Evolutionary conservation across 1,140 invertebrate genomes (phyloP).

Genomic region (Colletes gigas): DNA sequence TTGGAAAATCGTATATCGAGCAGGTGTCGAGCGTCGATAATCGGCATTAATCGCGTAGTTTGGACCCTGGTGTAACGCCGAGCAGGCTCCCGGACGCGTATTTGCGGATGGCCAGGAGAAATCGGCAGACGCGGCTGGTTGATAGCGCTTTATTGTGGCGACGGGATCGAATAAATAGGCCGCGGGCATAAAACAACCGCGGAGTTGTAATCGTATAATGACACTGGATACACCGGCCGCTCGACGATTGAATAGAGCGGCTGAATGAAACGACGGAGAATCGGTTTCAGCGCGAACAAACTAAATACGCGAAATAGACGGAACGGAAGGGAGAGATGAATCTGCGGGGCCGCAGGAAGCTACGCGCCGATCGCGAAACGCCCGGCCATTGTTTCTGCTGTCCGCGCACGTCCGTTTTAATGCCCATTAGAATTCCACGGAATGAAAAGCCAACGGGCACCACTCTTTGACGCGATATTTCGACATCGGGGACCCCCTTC

Average conservation of each 20-base stretch:
- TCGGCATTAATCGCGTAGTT: too few relatives aligned
- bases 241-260: conserved; percentile 1
- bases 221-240: background rate
- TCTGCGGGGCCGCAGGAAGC: conserved; percentile 12
- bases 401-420: conserved; percentile 24
- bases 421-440: conserved; percentile 12
- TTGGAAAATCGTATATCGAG: too few relatives aligned
- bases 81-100: too few relatives aligned
- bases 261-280: background rate
- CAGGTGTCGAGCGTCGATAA: too few relatives aligned
- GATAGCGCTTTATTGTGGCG: background rate
- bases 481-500: conserved; percentile 29
- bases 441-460: conserved; percentile 24
- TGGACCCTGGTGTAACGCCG: too few relatives aligned
- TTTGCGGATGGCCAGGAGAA: background rate
- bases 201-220: conserved; percentile 26
- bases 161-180: background rate
- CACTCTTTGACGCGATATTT: conserved; percentile 41
- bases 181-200: conserved; percentile 2
- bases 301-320: conserved; percentile 17
- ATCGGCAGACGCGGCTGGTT: background rate
- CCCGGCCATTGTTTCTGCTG: conserved; percentile 23
- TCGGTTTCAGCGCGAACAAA: background rate
- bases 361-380: background rate
- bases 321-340: background rate